Percentiles rank a stretch among this genome's conserved stretches.
These are phyloP conservation scores for Stomorhina lunata DNA, from an alignment of 2,888 invertebrate genomes.

Conservation along the genomic window DNA sequence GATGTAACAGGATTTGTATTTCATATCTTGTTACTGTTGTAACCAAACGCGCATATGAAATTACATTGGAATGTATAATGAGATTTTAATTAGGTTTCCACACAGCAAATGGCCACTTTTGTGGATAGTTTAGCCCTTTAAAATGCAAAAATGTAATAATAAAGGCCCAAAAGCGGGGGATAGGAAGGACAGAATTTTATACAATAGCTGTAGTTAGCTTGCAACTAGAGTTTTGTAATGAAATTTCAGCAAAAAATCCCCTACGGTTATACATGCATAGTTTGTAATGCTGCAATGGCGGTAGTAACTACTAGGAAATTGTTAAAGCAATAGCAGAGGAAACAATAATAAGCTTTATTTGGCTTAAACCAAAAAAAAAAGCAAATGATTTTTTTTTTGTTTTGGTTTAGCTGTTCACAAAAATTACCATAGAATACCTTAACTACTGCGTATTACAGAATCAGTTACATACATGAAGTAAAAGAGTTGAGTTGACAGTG, in stretches of 20 bases:
- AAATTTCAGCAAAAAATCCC: constrained; percentile 12
- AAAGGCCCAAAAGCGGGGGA: not conserved
- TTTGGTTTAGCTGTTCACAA: not conserved
- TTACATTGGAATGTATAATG: constrained; percentile 58
- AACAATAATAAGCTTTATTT: constrained; percentile 53
- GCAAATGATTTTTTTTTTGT: not conserved
- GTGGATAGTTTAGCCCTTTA: constrained; percentile 34
- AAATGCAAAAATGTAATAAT: not conserved
- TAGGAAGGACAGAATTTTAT: not conserved
- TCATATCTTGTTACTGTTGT: constrained; percentile 36
- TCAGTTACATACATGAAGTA: no score
- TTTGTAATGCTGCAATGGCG: not conserved
- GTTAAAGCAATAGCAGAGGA: constrained; percentile 14
- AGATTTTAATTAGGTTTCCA: constrained; percentile 65
- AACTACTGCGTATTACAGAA: not conserved
- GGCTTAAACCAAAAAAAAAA: not conserved
- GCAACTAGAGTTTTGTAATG: not conserved
- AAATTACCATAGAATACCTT: not conserved
- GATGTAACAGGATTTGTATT: constrained; percentile 34
- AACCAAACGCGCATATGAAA: constrained; percentile 53
- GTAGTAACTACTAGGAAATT: not conserved
- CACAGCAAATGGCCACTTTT: constrained; percentile 52
- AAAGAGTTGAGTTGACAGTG: no score
- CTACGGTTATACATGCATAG: not conserved
- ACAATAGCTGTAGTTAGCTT: not conserved